A percentile compares a stretch with the other conserved stretches of the same genome.
Evolutionary conservation across 2,797 vertebrate genomes (phyloP).

Genomic region (Pseudotriccus pelzelni): DNA sequence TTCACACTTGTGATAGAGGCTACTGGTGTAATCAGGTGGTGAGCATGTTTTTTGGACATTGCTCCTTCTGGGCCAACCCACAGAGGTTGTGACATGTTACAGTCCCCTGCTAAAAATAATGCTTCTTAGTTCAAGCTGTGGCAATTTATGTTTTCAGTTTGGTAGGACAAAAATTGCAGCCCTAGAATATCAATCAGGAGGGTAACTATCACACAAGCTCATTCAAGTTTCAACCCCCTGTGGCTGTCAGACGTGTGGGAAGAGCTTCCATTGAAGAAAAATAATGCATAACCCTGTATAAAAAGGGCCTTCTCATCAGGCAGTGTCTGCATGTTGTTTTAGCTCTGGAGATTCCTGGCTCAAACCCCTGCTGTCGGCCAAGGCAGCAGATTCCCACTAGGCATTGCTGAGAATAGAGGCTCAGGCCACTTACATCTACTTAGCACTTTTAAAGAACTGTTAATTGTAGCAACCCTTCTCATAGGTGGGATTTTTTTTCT

Average conservation of each 20-base stretch:
- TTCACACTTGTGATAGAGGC: background rate
- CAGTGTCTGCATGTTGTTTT: conserved; percentile 10
- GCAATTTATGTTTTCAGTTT: background rate
- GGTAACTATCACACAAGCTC: background rate
- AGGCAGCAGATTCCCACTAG: background rate
- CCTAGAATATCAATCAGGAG: background rate
- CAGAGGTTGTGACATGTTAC: background rate
- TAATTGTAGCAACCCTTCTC: conserved; percentile 10
- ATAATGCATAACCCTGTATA: conserved; percentile 14
- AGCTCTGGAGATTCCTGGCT: conserved; percentile 24
- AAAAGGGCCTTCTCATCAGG: conserved; percentile 16
- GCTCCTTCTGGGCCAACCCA: background rate
- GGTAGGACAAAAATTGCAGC: background rate
- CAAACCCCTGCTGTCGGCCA: background rate
- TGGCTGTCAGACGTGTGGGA: conserved; percentile 37
- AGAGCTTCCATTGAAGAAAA: conserved; percentile 27
- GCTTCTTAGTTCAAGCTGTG: background rate
- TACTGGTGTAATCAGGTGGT: background rate
- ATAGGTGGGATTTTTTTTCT: conserved; percentile 15
- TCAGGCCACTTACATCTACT: conserved; percentile 12
- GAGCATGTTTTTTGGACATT: background rate
- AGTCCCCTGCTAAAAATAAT: background rate
- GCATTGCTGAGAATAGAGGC: background rate
- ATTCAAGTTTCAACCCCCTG: background rate
- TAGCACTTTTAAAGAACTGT: background rate